Percentiles rank a stretch among this genome's conserved stretches.
Evolutionary conservation across 2,797 vertebrate species (phyloP).

Genomic region (Natrix natrix): DNA sequence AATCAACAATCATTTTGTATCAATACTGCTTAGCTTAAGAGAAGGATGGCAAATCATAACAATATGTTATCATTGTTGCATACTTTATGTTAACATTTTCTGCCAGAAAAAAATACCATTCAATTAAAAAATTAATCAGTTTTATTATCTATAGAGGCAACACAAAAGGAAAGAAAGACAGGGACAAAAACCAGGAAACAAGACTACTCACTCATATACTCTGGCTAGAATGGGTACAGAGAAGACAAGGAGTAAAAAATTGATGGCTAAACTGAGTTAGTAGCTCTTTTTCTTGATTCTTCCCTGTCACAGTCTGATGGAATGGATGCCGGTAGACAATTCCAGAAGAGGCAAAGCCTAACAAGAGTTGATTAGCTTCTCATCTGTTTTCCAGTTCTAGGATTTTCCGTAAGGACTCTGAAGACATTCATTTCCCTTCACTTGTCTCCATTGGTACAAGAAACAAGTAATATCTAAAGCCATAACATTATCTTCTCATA

Average conservation of each 20-base stretch:
- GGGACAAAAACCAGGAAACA: not conserved
- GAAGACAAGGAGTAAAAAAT: not conserved
- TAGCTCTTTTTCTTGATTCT: not conserved
- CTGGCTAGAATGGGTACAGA: not conserved
- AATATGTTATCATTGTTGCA: not conserved
- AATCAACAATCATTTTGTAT: conserved; percentile 3
- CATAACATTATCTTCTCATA: not conserved
- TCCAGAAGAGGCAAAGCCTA: not conserved
- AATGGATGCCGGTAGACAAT: not conserved
- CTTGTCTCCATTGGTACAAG: not conserved
- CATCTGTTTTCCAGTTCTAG: not conserved
- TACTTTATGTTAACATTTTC: not conserved
- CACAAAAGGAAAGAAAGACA: not conserved
- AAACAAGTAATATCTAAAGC: not conserved
- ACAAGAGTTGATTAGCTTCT: not conserved
- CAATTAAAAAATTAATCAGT: not conserved
- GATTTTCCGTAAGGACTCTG: not conserved
- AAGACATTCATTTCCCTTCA: not conserved
- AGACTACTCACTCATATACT: not conserved
- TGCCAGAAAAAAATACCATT: not conserved
- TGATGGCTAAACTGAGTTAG: not conserved
- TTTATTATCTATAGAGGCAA: not conserved
- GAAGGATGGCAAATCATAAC: not conserved
- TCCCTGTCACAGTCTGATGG: not conserved
- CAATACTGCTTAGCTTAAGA: not conserved